Conservation (phyloP, 2,797 vertebrate species). For the Adrianichthys oophorus region DNA sequence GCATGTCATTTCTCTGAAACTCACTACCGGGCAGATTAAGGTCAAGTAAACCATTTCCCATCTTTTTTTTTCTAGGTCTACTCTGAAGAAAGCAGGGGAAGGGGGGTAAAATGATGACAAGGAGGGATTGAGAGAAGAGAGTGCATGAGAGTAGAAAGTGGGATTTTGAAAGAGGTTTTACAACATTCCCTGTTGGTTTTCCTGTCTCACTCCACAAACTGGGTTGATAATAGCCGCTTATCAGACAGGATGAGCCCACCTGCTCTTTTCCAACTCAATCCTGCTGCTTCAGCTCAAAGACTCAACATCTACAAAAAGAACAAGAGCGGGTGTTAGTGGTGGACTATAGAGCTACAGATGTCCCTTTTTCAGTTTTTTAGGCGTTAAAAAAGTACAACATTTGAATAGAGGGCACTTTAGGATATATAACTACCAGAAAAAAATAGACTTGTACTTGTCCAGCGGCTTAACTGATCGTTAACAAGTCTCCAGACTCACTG, state of each 20-base stretch:
- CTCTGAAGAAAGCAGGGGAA: conserved; percentile 62
- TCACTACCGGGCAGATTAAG: conserved; percentile 82
- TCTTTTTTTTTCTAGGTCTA: conserved; percentile 15
- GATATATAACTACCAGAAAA: conserved; percentile 1
- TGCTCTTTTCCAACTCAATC: conserved; percentile 55
- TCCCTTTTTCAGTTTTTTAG: no score
- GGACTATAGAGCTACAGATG: conserved; percentile 23
- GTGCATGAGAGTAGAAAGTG: conserved; percentile 49
- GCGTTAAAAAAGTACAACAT: conserved; percentile 7
- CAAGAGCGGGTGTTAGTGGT: conserved; percentile 29
- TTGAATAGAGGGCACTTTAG: conserved; percentile 18
- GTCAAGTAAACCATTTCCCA: conserved; percentile 75
- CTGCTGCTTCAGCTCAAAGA: conserved; percentile 54
- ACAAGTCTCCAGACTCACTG: neutral
- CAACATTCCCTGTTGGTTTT: conserved; percentile 71
- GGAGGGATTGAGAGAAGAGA: conserved; percentile 47
- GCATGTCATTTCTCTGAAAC: conserved; percentile 79
- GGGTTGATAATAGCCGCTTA: conserved; percentile 75
- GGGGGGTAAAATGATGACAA: conserved; percentile 64
- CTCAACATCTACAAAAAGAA: conserved; percentile 49
- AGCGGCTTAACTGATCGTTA: neutral
- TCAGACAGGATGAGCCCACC: conserved; percentile 71
- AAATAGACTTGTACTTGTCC: neutral
- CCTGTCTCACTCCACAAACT: conserved; percentile 57
- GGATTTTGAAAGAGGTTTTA: conserved; percentile 77